Base-by-base conservation (phyloP, 2,888 invertebrate genomes). In the Himalopsyche anomala region DNA sequence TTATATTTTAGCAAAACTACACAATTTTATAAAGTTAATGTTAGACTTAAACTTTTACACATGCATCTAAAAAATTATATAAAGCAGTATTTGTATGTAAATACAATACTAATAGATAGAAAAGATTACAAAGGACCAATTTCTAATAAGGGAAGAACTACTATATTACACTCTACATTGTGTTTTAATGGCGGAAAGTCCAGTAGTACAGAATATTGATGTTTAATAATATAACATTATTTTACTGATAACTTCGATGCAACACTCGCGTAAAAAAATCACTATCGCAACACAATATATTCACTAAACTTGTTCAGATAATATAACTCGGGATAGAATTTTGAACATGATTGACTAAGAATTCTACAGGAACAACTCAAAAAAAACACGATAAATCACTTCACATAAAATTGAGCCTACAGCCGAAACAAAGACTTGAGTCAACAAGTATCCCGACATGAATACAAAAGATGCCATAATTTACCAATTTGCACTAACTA, bases 191-290 rank as follows among this genome's bases (percentile, higher is more conserved):
- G 15, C 12, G 38, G 74, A 36, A 36, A 74, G 12, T 74, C 74
- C 36, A 15, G 36, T 74, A 74, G 38, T 74, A 74, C 28, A 36
- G 36, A 36, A 74, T 5, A 74, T 36, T 74, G 2, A 36, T 19
- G 38, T 74, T 74, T 4, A 69, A 74, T 74, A 62, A 19, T 74
- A 74, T 8, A 38, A 38, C 8, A 74, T 36, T 74, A 74, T 74
- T 74, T 28, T 74, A 74, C 74, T 74, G 74, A 74, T 74, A 74
- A 74, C 74, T 74, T 74, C 74, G 74, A 74, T 74, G 74, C 15
- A 36, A 74, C 74, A 38, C 74, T 74, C 51, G 51, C 51, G 51
- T 51, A 51, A 15, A 51, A 45, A 51, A 51, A 15, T 51, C 51
- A 15, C 51, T 51, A 15, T 51, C 51, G 51, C 15, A 15, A 51